A percentile compares a stretch with the other conserved stretches of the same genome.
These are phyloP conservation scores for Ochotona princeps DNA, from an alignment of 2,113 vertebrate genomes.

Conservation along the genomic window DNA sequence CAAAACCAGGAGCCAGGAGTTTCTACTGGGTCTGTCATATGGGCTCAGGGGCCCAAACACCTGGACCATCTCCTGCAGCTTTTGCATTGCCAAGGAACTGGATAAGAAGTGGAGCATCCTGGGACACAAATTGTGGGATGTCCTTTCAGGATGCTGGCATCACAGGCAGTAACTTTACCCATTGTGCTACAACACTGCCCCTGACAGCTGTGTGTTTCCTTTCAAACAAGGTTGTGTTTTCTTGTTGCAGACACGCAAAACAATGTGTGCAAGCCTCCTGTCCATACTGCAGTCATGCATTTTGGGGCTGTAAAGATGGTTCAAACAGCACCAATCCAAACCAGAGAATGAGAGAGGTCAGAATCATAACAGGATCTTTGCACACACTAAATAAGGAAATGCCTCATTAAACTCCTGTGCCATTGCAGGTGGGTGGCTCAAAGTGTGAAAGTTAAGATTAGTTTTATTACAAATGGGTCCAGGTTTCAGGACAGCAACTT, in stretches of 20 bases:
- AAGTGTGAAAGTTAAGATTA: constrained; percentile 34
- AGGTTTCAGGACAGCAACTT: constrained; percentile 8
- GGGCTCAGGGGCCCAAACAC: too few relatives aligned
- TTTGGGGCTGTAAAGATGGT: constrained; percentile 53
- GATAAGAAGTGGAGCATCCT: too few relatives aligned
- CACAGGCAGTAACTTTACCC: too few relatives aligned
- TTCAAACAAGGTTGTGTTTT: constrained; percentile 22
- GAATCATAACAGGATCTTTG: constrained; percentile 45
- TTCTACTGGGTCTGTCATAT: too few relatives aligned
- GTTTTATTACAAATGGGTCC: neutral
- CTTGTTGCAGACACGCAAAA: neutral
- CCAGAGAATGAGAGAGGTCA: constrained; percentile 57
- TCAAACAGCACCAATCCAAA: constrained; percentile 22
- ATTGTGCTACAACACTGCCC: too few relatives aligned
- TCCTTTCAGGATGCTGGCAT: too few relatives aligned
- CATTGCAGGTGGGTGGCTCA: constrained; percentile 23
- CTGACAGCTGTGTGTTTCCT: neutral
- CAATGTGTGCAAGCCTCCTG: neutral
- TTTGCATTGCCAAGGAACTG: too few relatives aligned
- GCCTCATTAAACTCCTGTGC: constrained; percentile 9
- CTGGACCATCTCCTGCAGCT: too few relatives aligned
- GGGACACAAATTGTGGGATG: too few relatives aligned
- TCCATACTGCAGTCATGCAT: constrained; percentile 47
- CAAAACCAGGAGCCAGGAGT: too few relatives aligned
- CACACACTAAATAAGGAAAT: constrained; percentile 44